These are phyloP conservation scores for Salticus scenicus DNA, from an alignment of 2,888 invertebrate genomes.

Conservation along the genomic window DNA sequence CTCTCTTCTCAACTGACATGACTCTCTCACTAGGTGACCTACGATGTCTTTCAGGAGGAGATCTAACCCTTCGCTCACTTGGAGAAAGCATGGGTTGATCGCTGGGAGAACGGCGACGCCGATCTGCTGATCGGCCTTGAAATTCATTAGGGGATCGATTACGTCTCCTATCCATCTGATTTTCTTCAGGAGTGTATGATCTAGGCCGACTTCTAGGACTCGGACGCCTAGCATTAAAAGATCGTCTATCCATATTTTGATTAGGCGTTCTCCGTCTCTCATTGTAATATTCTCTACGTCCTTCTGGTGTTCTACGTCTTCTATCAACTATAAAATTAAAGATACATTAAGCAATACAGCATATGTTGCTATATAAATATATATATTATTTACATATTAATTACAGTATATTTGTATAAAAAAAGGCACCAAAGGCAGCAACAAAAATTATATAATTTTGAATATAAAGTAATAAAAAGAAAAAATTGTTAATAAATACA, in stretches of 20 bases:
- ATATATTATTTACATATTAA: no score
- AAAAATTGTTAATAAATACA: no score
- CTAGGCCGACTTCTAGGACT: slow-evolving; percentile 36
- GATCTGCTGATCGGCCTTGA: slow-evolving; percentile 25
- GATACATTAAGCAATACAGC: no score
- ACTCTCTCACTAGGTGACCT: slow-evolving; percentile 32
- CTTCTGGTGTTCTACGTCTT: slow-evolving; percentile 54
- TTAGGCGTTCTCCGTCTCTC: slow-evolving; percentile 37
- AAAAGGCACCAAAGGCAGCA: no score
- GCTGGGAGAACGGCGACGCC: slow-evolving; percentile 32
- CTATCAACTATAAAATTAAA: slow-evolving; percentile 25
- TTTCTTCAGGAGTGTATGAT: slow-evolving; percentile 31
- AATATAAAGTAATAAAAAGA: no score
- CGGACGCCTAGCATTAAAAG: slow-evolving; percentile 35
- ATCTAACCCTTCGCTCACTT: slow-evolving; percentile 20
- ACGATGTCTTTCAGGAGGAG: slow-evolving; percentile 28
- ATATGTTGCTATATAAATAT: no score
- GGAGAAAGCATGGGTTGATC: slow-evolving; percentile 22
- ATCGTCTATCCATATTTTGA: slow-evolving; percentile 29
- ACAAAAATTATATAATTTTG: no score
- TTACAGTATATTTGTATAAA: no score
- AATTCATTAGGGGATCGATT: slow-evolving; percentile 44
- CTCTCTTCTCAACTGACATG: slow-evolving; percentile 38
- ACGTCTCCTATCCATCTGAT: slow-evolving; percentile 14
- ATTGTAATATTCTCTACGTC: slow-evolving; percentile 40